Base-by-base conservation (phyloP, 2,888 invertebrate species). In the Phorcus lineatus region DNA sequence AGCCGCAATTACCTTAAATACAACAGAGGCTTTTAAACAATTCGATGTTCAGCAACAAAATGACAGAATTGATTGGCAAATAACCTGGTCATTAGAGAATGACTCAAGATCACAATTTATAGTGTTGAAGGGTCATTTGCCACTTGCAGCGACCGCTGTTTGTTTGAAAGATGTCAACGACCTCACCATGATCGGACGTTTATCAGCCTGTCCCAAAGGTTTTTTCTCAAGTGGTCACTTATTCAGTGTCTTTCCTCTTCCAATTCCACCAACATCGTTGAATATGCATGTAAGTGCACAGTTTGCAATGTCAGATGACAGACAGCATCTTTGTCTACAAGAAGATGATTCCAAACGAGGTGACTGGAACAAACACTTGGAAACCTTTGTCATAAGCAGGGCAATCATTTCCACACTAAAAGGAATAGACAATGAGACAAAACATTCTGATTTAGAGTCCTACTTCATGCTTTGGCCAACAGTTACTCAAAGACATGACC, bases 221-320 rank as follows among this genome's bases (percentile, higher is more conserved):
- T 88, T 88, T 76, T 88, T 85, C 78, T 77, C 77, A 22, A 79
- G 74, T 13, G 85, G 87, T 11, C 86, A 86, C 78, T 79, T 86
- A 13, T 89, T 86, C 77, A 88, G 85, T 53, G 87, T 84, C 55
- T 81, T 87, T 16, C 92, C 92, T 9, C 82, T 92, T 24, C 90
- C 91, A n/a, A 83, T 90, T n/a, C 87, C 86, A 2, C 86, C 86
- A 1, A 84, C 53, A 40, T 81, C 82, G 1, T 86, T 92, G 40
- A 89, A 90, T 2, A 86, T 91, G 31, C 91, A 91, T 80, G 82
- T 92, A 9, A 92, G 91, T 79, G 91, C 89, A 0, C 86, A 88
- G 11, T 92, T 92, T 84, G 86, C 90, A 7, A 86, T 92, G 4
- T 87, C 88, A 7, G 86, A 90, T 13, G 88, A 90, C 55, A 81